Conservation (phyloP, 2,797 vertebrate species). For the Geotrypetes seraphini region DNA sequence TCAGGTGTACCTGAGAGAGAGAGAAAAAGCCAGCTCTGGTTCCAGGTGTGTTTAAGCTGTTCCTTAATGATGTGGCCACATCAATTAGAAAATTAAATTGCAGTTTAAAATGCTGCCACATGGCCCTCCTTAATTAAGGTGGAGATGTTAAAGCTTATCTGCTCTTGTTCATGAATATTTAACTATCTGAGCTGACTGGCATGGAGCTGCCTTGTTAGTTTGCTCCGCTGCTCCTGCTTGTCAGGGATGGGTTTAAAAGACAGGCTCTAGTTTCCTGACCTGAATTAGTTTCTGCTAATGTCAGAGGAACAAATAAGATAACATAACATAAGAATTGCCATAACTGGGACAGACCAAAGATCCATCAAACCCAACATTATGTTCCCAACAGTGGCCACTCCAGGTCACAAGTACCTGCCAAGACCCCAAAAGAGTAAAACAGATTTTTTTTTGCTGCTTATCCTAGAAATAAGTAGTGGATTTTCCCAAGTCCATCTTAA, state of each 20-base stretch:
- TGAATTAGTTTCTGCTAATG: no score
- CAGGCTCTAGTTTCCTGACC: accelerated
- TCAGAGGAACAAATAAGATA: no score
- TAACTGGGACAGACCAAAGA: no score
- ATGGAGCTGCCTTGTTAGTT: background rate
- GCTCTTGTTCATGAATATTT: constrained; percentile 45
- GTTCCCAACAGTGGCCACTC: no score
- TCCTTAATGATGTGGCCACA: constrained; percentile 41
- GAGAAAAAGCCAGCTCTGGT: constrained; percentile 9
- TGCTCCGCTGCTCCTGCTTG: no score
- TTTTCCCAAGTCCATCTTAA: no score
- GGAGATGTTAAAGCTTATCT: constrained; percentile 35
- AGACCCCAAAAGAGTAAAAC: no score
- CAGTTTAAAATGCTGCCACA: constrained; percentile 41
- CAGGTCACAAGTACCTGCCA: no score
- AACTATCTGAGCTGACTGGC: constrained; percentile 23
- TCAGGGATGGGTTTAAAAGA: background rate
- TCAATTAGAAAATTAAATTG: constrained; percentile 48
- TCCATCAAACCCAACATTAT: no score
- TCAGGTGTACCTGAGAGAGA: constrained; percentile 16
- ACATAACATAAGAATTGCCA: no score
- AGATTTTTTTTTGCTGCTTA: no score
- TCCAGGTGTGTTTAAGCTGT: constrained; percentile 39
- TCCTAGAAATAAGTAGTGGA: no score
- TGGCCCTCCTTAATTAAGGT: constrained; percentile 49